A percentile compares a stretch with the other conserved stretches of the same genome.
Conservation (phyloP, 1,140 invertebrate genomes). For the Brachionus rubens region DNA sequence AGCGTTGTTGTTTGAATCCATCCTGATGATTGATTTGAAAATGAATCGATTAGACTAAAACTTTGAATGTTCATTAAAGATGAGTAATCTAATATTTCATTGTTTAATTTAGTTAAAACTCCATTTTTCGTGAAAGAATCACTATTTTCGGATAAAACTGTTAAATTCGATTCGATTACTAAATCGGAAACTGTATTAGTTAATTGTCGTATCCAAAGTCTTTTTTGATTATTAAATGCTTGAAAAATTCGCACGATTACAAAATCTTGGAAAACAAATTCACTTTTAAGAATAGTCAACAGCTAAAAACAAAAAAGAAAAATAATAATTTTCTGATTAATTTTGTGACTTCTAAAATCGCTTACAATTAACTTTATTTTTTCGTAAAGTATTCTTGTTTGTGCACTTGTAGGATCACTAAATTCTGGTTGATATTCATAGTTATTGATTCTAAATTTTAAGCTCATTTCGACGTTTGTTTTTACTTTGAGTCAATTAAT, state of each 20-base stretch:
- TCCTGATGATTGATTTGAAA: background rate
- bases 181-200: background rate
- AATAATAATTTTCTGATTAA: background rate
- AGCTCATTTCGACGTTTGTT: background rate
- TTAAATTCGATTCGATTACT: conserved; percentile 3
- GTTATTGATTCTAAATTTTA: conserved; percentile 18
- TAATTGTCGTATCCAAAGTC: background rate
- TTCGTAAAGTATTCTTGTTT: background rate
- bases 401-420: background rate
- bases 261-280: background rate
- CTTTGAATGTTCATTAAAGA: background rate
- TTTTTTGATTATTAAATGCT: background rate
- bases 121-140: background rate
- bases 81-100: background rate
- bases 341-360: background rate
- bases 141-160: background rate
- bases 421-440: conserved; percentile 19
- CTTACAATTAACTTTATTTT: conserved; percentile 8
- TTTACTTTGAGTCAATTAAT: background rate
- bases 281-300: background rate
- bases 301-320: background rate
- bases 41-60: background rate
- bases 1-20: conserved; percentile 11
- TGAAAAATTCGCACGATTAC: background rate
- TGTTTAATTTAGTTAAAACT: background rate